phyloP scores from a whole-genome alignment of 2,797 vertebrate genomes.

The Gymnoscopelus braueri region DNA sequence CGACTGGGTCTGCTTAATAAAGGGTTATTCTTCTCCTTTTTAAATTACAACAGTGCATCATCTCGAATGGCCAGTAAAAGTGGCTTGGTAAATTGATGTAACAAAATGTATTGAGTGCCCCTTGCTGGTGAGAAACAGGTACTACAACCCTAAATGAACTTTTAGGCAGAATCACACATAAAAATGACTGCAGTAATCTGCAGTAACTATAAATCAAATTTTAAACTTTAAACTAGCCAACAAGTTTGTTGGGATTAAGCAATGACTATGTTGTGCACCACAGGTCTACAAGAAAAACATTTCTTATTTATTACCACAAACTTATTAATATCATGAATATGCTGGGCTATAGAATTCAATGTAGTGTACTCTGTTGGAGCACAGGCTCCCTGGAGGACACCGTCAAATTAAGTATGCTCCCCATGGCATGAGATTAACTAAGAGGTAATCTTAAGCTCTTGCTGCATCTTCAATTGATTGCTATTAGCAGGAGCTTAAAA shows the following conservation, averaged over 20 bases:
- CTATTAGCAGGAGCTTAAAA: slow-evolving; percentile 67
- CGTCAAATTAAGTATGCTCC: slow-evolving; percentile 46
- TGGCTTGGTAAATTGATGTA: slow-evolving; percentile 50
- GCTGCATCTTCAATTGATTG: slow-evolving; percentile 68
- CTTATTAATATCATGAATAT: neutral
- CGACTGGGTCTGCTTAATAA: slow-evolving; percentile 73
- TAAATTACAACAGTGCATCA: slow-evolving; percentile 70
- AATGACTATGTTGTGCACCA: neutral
- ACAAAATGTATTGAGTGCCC: slow-evolving; percentile 74
- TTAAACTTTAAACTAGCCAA: slow-evolving; percentile 22
- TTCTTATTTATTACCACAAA: neutral
- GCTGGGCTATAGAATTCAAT: slow-evolving; percentile 17
- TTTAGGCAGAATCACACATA: slow-evolving; percentile 20
- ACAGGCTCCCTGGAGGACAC: slow-evolving; percentile 22
- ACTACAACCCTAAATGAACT: slow-evolving; percentile 22
- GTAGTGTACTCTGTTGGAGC: slow-evolving; percentile 16
- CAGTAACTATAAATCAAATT: slow-evolving; percentile 15
- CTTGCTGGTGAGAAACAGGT: slow-evolving; percentile 58
- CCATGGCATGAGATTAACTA: slow-evolving; percentile 37
- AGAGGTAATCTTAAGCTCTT: slow-evolving; percentile 54
- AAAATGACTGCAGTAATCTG: too few species aligned
- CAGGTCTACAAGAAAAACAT: slow-evolving; percentile 25
- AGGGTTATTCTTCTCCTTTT: slow-evolving; percentile 62
- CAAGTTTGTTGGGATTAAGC: slow-evolving; percentile 42
- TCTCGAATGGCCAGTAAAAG: slow-evolving; percentile 41